Evolutionary conservation across 2,888 invertebrate genomes (phyloP).

Genomic region (Venustoraphidia nigricollis): DNA sequence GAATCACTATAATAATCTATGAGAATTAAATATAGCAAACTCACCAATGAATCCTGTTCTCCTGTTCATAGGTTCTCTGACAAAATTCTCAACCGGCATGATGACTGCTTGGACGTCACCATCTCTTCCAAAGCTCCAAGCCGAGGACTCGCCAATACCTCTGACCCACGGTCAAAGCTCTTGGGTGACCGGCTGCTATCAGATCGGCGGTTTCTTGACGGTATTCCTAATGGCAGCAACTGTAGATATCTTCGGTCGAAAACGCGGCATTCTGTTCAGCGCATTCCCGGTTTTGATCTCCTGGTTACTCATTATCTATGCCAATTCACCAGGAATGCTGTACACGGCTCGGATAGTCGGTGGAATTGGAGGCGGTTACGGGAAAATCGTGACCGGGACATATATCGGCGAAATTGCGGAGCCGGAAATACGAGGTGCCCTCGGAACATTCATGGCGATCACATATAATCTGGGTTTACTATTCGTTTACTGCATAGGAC

Average conservation of each 20-base stretch:
- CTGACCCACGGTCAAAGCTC: not conserved
- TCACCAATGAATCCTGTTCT: not conserved
- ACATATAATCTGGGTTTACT: constrained; percentile 23
- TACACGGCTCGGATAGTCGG: constrained; percentile 1
- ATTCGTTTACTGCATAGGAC: constrained; percentile 20
- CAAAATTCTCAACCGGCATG: constrained; percentile 5
- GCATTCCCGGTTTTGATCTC: not conserved
- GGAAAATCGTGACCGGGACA: constrained; percentile 24
- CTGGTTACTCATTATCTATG: constrained; percentile 2
- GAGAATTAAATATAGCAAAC: too few species aligned
- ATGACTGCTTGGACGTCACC: constrained; percentile 4
- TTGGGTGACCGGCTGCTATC: not conserved
- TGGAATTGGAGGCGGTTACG: constrained; percentile 1
- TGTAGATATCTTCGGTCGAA: constrained; percentile 3
- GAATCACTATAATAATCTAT: too few species aligned
- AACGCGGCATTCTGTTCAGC: constrained; percentile 2
- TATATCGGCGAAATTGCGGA: constrained; percentile 36
- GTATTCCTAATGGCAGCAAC: constrained; percentile 2
- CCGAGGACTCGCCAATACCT: constrained; percentile 3
- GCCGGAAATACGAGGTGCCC: constrained; percentile 29
- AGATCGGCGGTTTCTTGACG: not conserved
- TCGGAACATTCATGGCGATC: constrained; percentile 30
- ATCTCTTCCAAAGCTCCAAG: not conserved
- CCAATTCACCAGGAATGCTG: not conserved
- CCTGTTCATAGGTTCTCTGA: constrained; percentile 2